phyloP scores from a whole-genome alignment of 2,113 vertebrate genomes.

The Hyperoodon ampullatus region DNA sequence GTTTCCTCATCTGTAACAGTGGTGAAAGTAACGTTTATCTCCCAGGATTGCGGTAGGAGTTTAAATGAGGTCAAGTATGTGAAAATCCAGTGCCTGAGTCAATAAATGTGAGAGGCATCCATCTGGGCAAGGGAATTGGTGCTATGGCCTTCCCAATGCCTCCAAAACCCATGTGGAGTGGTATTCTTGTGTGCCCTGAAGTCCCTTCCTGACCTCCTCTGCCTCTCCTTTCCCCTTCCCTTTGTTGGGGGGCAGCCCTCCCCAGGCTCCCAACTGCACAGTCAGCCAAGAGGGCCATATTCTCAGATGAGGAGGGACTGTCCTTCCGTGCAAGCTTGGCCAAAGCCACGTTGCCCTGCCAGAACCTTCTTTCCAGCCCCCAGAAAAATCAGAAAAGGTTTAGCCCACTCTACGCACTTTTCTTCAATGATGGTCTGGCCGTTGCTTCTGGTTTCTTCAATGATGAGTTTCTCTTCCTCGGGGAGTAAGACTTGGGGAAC shows the following conservation, averaged over 20 bases:
- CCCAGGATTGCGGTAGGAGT: background rate
- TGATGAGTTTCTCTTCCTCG: conserved; percentile 97
- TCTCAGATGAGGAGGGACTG: background rate
- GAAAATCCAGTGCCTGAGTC: background rate
- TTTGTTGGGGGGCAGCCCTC: background rate
- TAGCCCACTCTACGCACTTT: conserved; percentile 88
- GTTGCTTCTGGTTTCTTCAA: conserved; percentile 97
- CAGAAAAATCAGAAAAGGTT: background rate
- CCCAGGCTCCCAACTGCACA: background rate
- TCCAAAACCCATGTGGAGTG: background rate
- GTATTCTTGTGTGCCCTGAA: background rate
- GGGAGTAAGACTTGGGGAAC: conserved; percentile 95
- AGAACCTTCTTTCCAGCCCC: background rate
- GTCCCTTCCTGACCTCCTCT: background rate
- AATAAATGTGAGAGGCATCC: background rate
- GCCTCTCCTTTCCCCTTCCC: background rate
- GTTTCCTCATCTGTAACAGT: background rate
- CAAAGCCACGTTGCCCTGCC: background rate
- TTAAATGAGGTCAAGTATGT: conserved; percentile 7
- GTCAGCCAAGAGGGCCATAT: background rate
- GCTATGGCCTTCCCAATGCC: background rate
- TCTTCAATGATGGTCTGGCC: conserved; percentile 96
- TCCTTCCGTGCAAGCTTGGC: background rate
- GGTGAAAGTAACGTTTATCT: background rate
- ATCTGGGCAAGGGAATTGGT: background rate